Base-by-base conservation (phyloP, 2,113 vertebrate genomes). In the Corythoichthys intestinalis region DNA sequence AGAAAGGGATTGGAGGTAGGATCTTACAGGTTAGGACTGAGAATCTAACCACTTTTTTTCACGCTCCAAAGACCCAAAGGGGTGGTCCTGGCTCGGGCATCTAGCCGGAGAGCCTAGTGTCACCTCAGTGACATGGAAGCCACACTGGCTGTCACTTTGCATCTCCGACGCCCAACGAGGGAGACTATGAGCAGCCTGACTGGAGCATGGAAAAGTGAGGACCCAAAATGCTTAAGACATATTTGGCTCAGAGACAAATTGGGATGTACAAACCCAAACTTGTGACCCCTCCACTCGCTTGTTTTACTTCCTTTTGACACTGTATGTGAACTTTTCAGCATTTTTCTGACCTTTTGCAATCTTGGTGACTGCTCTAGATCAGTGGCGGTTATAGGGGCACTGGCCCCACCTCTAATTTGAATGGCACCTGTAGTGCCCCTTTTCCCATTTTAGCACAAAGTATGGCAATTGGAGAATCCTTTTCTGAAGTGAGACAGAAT, bases 51-150 rank as follows among this genome's bases (percentile, higher is more conserved):
- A 83, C 65, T 67, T 71, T 83, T 83, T 81, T 87, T 90, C 82
- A 84, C 86, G 86, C 80, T 11, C 79, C 2, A 44, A 72, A 74
- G 78, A 85, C 89, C 86, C 84, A 86, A 83, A 87, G 87, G 86
- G 87, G 80, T 80, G 80, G 76, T 82, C 83, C 85, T 71, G 76
- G 85, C 86, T 72, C 49, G 82, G 87, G 76, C 80, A 79, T 85
- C 72, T 83, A 61, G 84, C 81, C 80, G 81, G 77, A 81, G 82
- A 87, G 81, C 74, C 85, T 83, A 37, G 78, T 88, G 82, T 88
- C 86, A 89, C 88, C 89, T 90, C 85, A 38, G 49, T 84, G 87
- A 87, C 88, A 90, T 83, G 84, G 86, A 88, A 88, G 87, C 88
- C 87, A 84, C 82, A 84, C 77, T 63, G 84, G 83, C 88, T 91